Evolutionary conservation across 2,113 vertebrate species (phyloP).

Genomic region (Apteryx owenii): DNA sequence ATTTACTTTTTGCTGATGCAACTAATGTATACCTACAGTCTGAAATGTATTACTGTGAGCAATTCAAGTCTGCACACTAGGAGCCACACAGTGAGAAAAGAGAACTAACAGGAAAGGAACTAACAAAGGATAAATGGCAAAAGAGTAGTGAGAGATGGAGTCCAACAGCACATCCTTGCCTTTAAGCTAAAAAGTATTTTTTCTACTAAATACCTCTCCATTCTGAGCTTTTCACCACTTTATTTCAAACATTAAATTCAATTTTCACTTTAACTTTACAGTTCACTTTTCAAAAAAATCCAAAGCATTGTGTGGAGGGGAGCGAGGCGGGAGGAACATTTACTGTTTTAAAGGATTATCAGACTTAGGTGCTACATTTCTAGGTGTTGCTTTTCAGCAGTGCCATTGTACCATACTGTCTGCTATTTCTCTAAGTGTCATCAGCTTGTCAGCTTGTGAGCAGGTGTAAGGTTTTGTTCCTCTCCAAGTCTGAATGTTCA

Average conservation of each 20-base stretch:
- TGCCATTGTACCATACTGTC: slow-evolving; percentile 43
- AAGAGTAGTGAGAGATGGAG: slow-evolving; percentile 20
- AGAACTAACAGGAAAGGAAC: slow-evolving; percentile 5
- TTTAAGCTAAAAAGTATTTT: neutral
- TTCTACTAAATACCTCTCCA: neutral
- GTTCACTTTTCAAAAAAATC: slow-evolving; percentile 1
- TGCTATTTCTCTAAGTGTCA: slow-evolving; percentile 58
- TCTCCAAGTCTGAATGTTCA: neutral
- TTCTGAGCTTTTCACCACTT: slow-evolving; percentile 54
- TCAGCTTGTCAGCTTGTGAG: slow-evolving; percentile 50
- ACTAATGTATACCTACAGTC: slow-evolving; percentile 49
- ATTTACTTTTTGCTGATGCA: slow-evolving; percentile 54
- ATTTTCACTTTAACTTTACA: slow-evolving; percentile 47
- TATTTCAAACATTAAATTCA: slow-evolving; percentile 44
- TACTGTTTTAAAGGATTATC: slow-evolving; percentile 61
- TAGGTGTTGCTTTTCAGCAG: slow-evolving; percentile 60
- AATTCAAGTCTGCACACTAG: neutral
- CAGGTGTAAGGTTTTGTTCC: slow-evolving; percentile 51
- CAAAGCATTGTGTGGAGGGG: slow-evolving; percentile 19
- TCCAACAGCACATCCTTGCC: neutral
- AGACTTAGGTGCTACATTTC: slow-evolving; percentile 46
- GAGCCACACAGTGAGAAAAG: slow-evolving; percentile 9
- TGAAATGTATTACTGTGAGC: slow-evolving; percentile 9
- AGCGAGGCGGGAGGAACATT: neutral
- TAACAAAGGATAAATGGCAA: slow-evolving; percentile 1